Percentiles rank a stretch among this genome's conserved stretches.
phyloP scores from a whole-genome alignment of 1,140 invertebrate genomes.

The Dendrolimus kikuchii region DNA sequence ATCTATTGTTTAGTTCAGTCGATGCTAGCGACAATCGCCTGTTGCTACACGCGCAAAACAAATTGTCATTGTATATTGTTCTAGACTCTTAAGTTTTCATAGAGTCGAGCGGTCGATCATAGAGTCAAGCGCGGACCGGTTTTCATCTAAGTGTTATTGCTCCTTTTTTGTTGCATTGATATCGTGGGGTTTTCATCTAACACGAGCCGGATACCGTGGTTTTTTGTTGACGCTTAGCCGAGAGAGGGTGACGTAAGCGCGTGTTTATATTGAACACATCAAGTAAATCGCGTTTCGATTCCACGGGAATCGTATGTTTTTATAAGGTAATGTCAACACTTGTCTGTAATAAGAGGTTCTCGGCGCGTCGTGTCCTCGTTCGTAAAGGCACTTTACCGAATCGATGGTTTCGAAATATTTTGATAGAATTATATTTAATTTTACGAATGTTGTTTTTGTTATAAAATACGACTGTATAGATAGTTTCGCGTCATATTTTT shows the following conservation, averaged over 20 bases:
- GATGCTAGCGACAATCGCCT: conserved; percentile 26
- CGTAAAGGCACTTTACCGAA: too few species aligned
- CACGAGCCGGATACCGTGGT: conserved; percentile 51
- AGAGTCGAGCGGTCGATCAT: conserved; percentile 15
- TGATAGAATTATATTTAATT: too few species aligned
- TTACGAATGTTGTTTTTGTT: too few species aligned
- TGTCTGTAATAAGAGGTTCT: conserved; percentile 3
- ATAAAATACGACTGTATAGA: too few species aligned
- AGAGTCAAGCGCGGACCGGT: conserved; percentile 23
- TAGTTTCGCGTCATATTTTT: too few species aligned
- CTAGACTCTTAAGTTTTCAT: conserved; percentile 24
- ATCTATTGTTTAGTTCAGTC: conserved; percentile 34
- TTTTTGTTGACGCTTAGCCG: conserved; percentile 41
- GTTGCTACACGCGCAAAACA: conserved; percentile 33
- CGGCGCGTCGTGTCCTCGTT: neutral
- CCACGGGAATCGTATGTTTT: conserved; percentile 26
- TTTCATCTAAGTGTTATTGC: conserved; percentile 17
- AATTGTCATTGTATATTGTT: conserved; percentile 39
- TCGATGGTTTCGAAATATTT: too few species aligned
- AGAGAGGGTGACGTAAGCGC: conserved; percentile 43
- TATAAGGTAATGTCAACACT: conserved; percentile 23
- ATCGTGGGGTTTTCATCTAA: conserved; percentile 37
- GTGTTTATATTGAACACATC: conserved; percentile 33
- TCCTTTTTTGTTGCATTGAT: conserved; percentile 28
- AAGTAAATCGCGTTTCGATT: conserved; percentile 25